A percentile compares a stretch with the other conserved stretches of the same genome.
Conservation (phyloP, 2,888 invertebrate genomes). For the Caenorhabditis afra region DNA sequence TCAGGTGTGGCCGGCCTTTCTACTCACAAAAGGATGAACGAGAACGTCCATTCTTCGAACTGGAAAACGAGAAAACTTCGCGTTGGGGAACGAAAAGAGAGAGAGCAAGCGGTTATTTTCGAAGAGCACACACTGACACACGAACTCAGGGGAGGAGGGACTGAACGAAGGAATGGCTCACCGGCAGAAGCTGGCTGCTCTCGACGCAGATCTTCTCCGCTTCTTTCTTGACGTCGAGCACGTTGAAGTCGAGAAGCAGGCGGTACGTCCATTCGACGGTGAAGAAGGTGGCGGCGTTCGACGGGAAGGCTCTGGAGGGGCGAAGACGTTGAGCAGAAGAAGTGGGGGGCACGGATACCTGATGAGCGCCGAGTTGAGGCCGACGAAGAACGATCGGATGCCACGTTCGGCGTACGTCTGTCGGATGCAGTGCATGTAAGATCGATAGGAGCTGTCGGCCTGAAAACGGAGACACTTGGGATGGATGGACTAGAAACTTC, state of each 20-base stretch:
- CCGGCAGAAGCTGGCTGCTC: conserved; percentile 28
- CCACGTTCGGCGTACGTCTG: conserved; percentile 87
- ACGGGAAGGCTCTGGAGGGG: conserved; percentile 88
- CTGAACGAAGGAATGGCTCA: too few species aligned
- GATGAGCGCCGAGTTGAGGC: conserved; percentile 77
- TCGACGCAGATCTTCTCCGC: conserved; percentile 34
- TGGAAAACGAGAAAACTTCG: conserved; percentile 16
- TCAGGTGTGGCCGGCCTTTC: conserved; percentile 14
- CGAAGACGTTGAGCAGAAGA: too few species aligned
- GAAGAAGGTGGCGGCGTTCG: conserved; percentile 93
- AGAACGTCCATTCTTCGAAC: conserved; percentile 37
- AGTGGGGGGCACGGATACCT: too few species aligned
- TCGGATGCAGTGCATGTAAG: conserved; percentile 87
- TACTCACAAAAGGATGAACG: conserved; percentile 30
- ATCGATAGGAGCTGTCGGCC: conserved; percentile 79
- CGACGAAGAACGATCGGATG: conserved; percentile 84
- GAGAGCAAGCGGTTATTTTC: conserved; percentile 6
- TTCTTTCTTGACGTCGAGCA: conserved; percentile 53
- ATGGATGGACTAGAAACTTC: too few species aligned
- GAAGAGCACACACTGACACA: background rate
- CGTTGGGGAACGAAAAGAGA: background rate
- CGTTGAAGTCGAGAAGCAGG: conserved; percentile 70
- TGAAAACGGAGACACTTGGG: conserved; percentile 16
- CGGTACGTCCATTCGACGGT: conserved; percentile 84
- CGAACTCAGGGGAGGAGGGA: background rate